These are phyloP conservation scores for Diprion similis DNA, from an alignment of 1,140 invertebrate species.

Conservation along the genomic window DNA sequence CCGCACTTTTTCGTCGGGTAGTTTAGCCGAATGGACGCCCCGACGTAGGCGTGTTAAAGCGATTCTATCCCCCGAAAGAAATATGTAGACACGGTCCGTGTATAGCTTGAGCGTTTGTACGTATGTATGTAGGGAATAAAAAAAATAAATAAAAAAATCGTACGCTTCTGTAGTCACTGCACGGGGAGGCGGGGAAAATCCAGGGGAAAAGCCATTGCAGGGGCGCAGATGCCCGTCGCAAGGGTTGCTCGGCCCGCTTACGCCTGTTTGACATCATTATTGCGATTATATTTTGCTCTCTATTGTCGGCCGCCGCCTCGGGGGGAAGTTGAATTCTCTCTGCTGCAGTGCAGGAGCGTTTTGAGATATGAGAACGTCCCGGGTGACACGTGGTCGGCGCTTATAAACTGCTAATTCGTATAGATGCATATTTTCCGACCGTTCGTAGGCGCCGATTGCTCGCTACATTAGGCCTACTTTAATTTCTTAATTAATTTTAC, in stretches of 20 bases:
- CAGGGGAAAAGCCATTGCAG: background rate
- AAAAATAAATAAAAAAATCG: conserved; percentile 46
- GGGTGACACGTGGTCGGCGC: background rate
- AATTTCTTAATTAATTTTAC: conserved; percentile 55
- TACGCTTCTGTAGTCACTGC: conserved; percentile 32
- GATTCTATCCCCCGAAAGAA: conserved; percentile 37
- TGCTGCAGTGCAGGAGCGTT: background rate
- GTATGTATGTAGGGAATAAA: conserved; percentile 23
- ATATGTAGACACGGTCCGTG: too few relatives aligned
- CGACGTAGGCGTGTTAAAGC: conserved; percentile 54
- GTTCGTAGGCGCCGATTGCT: background rate
- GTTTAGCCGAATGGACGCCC: conserved; percentile 31
- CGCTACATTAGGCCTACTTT: conserved; percentile 17
- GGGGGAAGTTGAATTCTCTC: background rate
- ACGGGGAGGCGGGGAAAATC: background rate
- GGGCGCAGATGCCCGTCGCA: conserved; percentile 41
- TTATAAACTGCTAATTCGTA: background rate
- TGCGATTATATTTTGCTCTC: conserved; percentile 31
- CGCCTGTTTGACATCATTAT: conserved; percentile 56
- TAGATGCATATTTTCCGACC: background rate
- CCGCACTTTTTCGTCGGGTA: background rate
- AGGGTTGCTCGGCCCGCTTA: conserved; percentile 39
- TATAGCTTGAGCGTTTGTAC: conserved; percentile 2
- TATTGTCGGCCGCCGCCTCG: background rate
- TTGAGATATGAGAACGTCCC: background rate